A percentile compares a stretch with the other conserved stretches of the same genome.
Conservation (phyloP, 2,888 invertebrate genomes). For the Choristoneura rosaceana region DNA sequence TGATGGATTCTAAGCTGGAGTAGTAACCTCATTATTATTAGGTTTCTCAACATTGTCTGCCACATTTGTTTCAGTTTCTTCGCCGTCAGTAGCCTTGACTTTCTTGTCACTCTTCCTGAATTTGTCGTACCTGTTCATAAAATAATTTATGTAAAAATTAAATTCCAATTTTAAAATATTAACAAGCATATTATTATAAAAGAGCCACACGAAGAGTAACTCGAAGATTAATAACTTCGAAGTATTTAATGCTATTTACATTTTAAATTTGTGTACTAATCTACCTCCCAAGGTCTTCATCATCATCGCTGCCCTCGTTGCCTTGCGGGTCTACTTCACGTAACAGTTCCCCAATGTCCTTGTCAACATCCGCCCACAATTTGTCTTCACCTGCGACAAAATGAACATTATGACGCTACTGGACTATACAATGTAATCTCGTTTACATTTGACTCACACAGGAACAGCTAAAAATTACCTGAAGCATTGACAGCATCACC, state of each 20-base stretch:
- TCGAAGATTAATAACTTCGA: background rate
- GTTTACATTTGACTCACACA: background rate
- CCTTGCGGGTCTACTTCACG: constrained; percentile 89
- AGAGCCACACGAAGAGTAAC: background rate
- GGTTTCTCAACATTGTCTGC: constrained; percentile 70
- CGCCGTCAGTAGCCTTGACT: constrained; percentile 72
- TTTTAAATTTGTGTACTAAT: constrained; percentile 31
- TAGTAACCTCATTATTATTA: constrained; percentile 63
- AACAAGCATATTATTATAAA: background rate
- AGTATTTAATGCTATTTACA: constrained; percentile 14
- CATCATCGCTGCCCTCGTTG: constrained; percentile 90
- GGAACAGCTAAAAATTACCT: constrained; percentile 51
- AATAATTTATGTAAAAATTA: constrained; percentile 34
- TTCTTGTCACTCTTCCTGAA: constrained; percentile 88
- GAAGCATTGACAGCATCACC: constrained; percentile 62
- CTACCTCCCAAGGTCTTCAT: constrained; percentile 86
- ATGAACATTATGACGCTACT: background rate
- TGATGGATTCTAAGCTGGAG: constrained; percentile 57
- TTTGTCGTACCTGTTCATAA: constrained; percentile 84
- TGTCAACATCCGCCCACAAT: constrained; percentile 93
- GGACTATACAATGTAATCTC: no score
- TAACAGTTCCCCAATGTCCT: constrained; percentile 91
- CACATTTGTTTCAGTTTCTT: constrained; percentile 65
- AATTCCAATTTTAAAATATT: background rate
- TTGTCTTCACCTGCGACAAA: constrained; percentile 85